Evolutionary conservation across 2,888 invertebrate species (phyloP), one percentile per base, ranked within the genome.

Genomic region (Actias luna): DNA sequence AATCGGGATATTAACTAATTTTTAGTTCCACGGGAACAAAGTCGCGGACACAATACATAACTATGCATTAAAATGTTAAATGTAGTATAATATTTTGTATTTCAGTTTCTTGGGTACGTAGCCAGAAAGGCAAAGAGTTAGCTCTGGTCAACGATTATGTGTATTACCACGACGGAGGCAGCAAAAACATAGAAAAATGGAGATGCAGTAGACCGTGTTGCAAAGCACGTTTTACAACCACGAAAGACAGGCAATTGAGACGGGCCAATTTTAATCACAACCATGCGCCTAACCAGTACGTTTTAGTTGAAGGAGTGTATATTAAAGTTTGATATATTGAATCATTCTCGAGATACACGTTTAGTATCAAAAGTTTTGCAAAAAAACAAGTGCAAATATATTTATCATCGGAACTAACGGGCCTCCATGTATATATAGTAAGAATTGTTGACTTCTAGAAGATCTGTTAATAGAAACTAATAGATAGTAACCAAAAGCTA

Each of bases 101-200:
- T 61, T 16, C 36, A 61, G 55, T 61, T 33, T n/a, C 16, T 25
- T 61, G 35, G 35, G 35, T 33, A 5, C 31, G 52, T 18, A 61
- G 25, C n/a, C 50, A 18, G 35, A 61, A 36, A 25, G 61, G 61
- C 14, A 50, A 61, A 25, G 27, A 52, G 4, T 31, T 61, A 22
- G 35, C 35, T 8, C 16, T 61, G 18, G 36, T 52, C 3, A 52
- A 61, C 27, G 61, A 52, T 8, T 61, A 25, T 33, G 52, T 52
- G 7, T 61, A 35, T 35, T 55, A 52, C 31, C 18, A 58, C 36
- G 59, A 36, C 46, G 36, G 33, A 27, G 27, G 36, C 5, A 61
- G 31, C 39, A 61, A 61, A 61, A 50, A 33, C 64, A 55, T 35
- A 14, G 61, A 27, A 16, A 61, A 22, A 25, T 61, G 61, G 61